phyloP scores from a whole-genome alignment of 92 coral and sea anemone species.

The Scolanthus callimorphus region DNA sequence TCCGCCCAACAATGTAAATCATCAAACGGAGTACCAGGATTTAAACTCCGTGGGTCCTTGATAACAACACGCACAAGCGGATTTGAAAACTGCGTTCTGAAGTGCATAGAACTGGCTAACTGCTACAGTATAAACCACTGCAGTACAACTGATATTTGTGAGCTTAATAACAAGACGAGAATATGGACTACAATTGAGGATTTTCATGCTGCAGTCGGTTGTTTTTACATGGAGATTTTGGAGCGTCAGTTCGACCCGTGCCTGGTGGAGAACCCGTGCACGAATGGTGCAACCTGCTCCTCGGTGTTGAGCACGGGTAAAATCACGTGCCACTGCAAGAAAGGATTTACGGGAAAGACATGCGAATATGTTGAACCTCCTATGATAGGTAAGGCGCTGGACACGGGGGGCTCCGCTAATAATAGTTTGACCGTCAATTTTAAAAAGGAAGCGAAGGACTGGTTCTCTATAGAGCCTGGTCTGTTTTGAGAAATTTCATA shows the following conservation, averaged over 20 bases:
- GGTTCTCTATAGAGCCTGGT: no score
- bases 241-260: constrained; percentile 20
- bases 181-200: constrained; percentile 1
- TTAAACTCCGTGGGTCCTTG: constrained; percentile 2
- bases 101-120: neutral
- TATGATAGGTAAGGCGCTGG: constrained; percentile 7
- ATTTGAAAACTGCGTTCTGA: constrained; percentile 3
- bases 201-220: neutral
- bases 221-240: constrained; percentile 27
- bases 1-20: no score
- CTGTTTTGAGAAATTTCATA: no score
- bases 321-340: constrained; percentile 3
- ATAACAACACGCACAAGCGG: neutral
- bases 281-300: constrained; percentile 11
- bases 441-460: no score
- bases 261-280: constrained; percentile 10
- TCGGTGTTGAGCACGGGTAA: neutral
- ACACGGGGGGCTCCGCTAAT: no score
- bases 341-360: neutral
- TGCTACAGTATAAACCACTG: constrained; percentile 28
- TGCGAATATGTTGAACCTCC: constrained; percentile 8
- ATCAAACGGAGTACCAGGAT: constrained; percentile 2
- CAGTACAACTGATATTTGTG: constrained; percentile 1
- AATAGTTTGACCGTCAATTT: no score
- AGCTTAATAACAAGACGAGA: constrained; percentile 27